A percentile compares a stretch with the other conserved stretches of the same genome.
These are phyloP conservation scores for Stenchaetothrips biformis DNA, from an alignment of 2,888 invertebrate genomes.

Conservation along the genomic window DNA sequence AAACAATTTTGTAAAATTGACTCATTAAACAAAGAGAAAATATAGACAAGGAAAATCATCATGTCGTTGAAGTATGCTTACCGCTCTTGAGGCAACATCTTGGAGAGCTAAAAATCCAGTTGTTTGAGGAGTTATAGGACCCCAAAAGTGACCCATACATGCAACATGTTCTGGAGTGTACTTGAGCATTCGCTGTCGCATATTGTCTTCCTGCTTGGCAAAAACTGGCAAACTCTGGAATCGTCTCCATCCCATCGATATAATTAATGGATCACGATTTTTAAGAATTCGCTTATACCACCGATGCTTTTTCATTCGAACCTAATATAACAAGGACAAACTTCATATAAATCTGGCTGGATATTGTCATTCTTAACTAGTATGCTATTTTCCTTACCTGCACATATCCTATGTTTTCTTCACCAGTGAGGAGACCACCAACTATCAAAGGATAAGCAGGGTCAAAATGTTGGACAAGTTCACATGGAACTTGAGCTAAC, in stretches of 20 bases:
- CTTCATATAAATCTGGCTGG: neutral
- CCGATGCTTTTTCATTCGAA: constrained; percentile 86
- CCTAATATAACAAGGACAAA: constrained; percentile 42
- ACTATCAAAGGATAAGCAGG: constrained; percentile 86
- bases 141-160: constrained; percentile 95
- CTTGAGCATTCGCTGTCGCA: constrained; percentile 77
- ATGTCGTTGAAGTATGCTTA: constrained; percentile 37
- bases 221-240: constrained; percentile 94
- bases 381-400: constrained; percentile 57
- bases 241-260: constrained; percentile 95
- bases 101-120: constrained; percentile 92
- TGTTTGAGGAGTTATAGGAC: constrained; percentile 92
- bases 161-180: constrained; percentile 97
- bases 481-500: constrained; percentile 70
- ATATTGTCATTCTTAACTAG: neutral
- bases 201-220: constrained; percentile 93
- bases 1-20: constrained; percentile 43
- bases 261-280: constrained; percentile 88
- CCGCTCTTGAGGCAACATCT: constrained; percentile 64
- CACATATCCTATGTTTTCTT: constrained; percentile 94
- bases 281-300: constrained; percentile 97
- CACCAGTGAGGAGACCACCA: constrained; percentile 87
- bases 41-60: neutral
- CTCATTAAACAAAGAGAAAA: neutral
- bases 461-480: constrained; percentile 89